Base-by-base conservation (phyloP, 1,140 invertebrate genomes). In the Drosophila sp. region DNA sequence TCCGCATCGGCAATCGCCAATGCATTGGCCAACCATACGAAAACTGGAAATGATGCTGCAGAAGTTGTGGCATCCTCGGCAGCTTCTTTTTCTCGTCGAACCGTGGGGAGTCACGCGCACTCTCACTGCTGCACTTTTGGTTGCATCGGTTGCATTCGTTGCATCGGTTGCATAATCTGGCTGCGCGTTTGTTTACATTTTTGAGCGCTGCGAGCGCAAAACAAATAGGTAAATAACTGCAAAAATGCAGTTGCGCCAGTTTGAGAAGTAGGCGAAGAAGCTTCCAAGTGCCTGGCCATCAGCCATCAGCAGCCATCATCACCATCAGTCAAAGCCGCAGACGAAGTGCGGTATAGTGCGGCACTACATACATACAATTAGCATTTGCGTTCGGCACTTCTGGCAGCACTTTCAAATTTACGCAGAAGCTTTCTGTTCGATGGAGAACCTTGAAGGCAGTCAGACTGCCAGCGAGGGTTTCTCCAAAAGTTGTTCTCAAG, bases 181-280 rank as follows among this genome's bases (percentile, higher is more conserved):
- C 35, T 38, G 35, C 27, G 58, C 41, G 62, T 79, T 82, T 82
- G 70, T 77, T 79, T 82, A 78, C 73, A 64, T 70, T 69, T 72
- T 68, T 38, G 35, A 29, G 68, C 25, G 65, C 62, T 79, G 64
- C 66, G 62, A 82, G 75, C 76, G 70, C 60, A 62, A 47, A 10
- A 38, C 35, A 38, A 38, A 38, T 38, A 50, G 23, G 44, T 71
- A 76, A 83, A 79, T 79, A 76, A 54, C 65, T 76, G 68, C 79
- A 71, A 79, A 84, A 76, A 84, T 73, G 72, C 64, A 61, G 80
- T 84, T 76, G 77, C 72, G 72, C 72, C 77, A 85, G 72, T 84
- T 76, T 81, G 47, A 67, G 56, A 65, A 66, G 72, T 63, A 61
- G 66, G n/a, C 57, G 62, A 63, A 68, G 64, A 35, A 68, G 65